phyloP scores from a whole-genome alignment of 2,113 vertebrate genomes.

The Choloepus hoffmanni region DNA sequence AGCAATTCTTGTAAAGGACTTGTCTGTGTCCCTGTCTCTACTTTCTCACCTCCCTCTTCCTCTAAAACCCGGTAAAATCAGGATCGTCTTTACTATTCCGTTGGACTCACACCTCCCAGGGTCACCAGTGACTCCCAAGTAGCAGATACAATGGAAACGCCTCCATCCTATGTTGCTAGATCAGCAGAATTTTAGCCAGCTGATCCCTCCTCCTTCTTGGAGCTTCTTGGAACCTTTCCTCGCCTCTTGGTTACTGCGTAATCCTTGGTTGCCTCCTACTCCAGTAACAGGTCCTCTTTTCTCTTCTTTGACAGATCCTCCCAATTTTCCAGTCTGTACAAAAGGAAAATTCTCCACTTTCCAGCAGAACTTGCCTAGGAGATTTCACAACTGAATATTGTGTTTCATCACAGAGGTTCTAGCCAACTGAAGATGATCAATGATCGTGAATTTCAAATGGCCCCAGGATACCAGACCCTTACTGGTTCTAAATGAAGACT shows the following conservation, averaged over 20 bases:
- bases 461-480: not conserved
- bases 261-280: not conserved
- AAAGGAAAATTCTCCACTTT: not conserved
- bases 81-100: not conserved
- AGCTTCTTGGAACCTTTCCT: not conserved
- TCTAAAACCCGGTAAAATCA: not conserved
- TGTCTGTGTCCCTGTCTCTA: not conserved
- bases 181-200: too few species aligned
- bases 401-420: not conserved
- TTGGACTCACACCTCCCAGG: not conserved
- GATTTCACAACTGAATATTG: not conserved
- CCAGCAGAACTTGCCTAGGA: not conserved
- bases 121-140: not conserved
- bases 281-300: not conserved
- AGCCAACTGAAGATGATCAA: not conserved
- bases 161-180: not conserved
- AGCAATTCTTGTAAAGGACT: not conserved
- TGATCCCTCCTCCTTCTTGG: not conserved
- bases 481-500: not conserved
- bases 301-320: not conserved
- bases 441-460: slow-evolving; percentile 1
- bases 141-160: not conserved
- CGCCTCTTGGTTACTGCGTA: not conserved
- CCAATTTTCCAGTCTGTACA: not conserved
- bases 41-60: not conserved